phyloP scores from a whole-genome alignment of 2,888 invertebrate species.

The Clanis bilineata region DNA sequence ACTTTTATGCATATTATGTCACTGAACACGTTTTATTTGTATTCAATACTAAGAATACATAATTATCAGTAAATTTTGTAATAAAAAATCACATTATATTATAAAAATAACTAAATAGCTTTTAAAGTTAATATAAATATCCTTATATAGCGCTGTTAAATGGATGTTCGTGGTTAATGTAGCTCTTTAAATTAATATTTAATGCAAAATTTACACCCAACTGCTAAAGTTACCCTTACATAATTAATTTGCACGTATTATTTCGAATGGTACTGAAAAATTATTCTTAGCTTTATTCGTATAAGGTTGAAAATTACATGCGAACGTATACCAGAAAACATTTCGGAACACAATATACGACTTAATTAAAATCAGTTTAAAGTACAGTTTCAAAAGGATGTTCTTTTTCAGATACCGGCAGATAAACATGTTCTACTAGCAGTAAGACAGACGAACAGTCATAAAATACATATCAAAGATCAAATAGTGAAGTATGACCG shows the following conservation, averaged over 20 bases:
- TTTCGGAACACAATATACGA: not conserved
- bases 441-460: conserved; percentile 89
- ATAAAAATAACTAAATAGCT: no score
- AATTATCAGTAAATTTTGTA: no score
- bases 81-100: no score
- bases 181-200: not conserved
- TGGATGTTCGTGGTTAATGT: not conserved
- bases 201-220: not conserved
- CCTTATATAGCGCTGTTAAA: not conserved
- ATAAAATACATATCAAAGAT: conserved; percentile 90
- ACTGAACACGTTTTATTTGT: no score
- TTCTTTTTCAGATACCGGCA: conserved; percentile 78
- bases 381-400: conserved; percentile 23
- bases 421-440: conserved; percentile 89
- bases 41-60: no score
- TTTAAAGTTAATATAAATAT: not conserved
- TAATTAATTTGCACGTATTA: not conserved
- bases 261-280: not conserved
- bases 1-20: no score
- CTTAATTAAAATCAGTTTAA: not conserved
- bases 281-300: not conserved
- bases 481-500: conserved; percentile 89
- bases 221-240: not conserved
- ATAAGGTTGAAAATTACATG: not conserved
- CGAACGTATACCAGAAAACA: not conserved